These are phyloP conservation scores for Parotocinclus haroldoi DNA, from an alignment of 2,797 vertebrate species.

Conservation along the genomic window DNA sequence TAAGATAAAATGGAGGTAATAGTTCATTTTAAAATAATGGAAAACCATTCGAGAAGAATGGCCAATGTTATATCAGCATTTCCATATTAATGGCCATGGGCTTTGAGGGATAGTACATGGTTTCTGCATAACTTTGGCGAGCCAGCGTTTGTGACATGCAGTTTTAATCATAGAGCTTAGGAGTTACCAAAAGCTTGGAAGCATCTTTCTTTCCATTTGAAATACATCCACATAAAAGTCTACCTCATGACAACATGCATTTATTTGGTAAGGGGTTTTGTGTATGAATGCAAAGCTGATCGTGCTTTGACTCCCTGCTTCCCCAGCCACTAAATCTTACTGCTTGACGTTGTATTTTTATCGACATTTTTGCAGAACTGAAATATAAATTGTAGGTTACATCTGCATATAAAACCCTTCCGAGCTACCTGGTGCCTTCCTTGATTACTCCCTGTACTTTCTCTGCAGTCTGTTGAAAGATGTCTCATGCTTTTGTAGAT, in stretches of 20 bases:
- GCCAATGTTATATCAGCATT: too few relatives aligned
- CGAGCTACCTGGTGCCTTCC: constrained; percentile 15
- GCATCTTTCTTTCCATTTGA: too few relatives aligned
- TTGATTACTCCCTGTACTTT: constrained; percentile 37
- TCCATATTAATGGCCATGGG: too few relatives aligned
- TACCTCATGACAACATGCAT: neutral
- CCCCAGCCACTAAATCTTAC: constrained; percentile 3
- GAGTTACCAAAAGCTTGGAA: too few relatives aligned
- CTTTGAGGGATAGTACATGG: too few relatives aligned
- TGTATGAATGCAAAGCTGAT: neutral
- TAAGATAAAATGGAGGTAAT: too few relatives aligned
- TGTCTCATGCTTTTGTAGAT: constrained; percentile 13
- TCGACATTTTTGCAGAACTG: constrained; percentile 17
- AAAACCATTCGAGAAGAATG: too few relatives aligned
- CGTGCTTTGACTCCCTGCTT: neutral
- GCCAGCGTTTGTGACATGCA: too few relatives aligned
- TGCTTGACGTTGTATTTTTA: constrained; percentile 7
- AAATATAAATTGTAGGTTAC: constrained; percentile 45
- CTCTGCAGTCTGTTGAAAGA: constrained; percentile 25
- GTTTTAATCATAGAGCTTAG: too few relatives aligned
- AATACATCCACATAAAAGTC: too few relatives aligned
- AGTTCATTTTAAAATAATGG: too few relatives aligned
- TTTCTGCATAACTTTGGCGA: too few relatives aligned
- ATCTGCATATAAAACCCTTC: constrained; percentile 21
- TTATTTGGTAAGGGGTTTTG: neutral